Evolutionary conservation across 2,888 invertebrate species (phyloP).

Genomic region (Ptilodon capucinus): DNA sequence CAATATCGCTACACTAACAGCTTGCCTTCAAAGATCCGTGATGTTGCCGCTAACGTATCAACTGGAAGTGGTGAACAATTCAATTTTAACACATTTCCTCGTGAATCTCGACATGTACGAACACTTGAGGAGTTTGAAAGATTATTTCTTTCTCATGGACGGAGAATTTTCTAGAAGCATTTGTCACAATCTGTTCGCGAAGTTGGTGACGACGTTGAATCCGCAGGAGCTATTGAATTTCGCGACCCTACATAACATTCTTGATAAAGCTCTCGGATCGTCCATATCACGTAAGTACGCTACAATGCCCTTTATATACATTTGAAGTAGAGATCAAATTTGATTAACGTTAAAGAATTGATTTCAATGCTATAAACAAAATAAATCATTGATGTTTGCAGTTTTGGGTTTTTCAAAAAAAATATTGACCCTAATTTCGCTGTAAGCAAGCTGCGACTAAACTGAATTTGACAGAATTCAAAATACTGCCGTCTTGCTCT

Average conservation of each 20-base stretch:
- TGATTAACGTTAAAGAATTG: too few species aligned
- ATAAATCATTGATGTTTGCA: too few species aligned
- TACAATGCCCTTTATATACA: background rate
- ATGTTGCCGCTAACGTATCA: constrained; percentile 87
- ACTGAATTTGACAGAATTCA: too few species aligned
- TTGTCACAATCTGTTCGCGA: constrained; percentile 86
- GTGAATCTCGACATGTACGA: constrained; percentile 85
- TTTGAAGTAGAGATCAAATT: background rate
- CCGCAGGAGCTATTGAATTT: constrained; percentile 87
- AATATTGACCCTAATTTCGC: too few species aligned
- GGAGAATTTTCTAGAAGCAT: constrained; percentile 90
- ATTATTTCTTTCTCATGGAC: constrained; percentile 90
- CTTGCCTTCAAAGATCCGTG: constrained; percentile 86
- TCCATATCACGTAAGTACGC: constrained; percentile 83
- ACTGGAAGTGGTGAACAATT: constrained; percentile 86
- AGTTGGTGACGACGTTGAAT: constrained; percentile 84
- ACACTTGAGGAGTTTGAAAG: constrained; percentile 88
- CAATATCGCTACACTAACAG: constrained; percentile 77
- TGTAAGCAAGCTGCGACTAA: too few species aligned
- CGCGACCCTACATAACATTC: constrained; percentile 85
- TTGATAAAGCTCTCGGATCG: constrained; percentile 86
- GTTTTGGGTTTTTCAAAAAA: too few species aligned
- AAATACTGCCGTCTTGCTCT: too few species aligned
- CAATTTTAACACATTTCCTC: constrained; percentile 87
- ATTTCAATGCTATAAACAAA: too few species aligned